Percentiles rank a stretch among this genome's conserved stretches.
These are phyloP conservation scores for Cosmia pyralina DNA, from an alignment of 2,888 invertebrate genomes.

Conservation along the genomic window DNA sequence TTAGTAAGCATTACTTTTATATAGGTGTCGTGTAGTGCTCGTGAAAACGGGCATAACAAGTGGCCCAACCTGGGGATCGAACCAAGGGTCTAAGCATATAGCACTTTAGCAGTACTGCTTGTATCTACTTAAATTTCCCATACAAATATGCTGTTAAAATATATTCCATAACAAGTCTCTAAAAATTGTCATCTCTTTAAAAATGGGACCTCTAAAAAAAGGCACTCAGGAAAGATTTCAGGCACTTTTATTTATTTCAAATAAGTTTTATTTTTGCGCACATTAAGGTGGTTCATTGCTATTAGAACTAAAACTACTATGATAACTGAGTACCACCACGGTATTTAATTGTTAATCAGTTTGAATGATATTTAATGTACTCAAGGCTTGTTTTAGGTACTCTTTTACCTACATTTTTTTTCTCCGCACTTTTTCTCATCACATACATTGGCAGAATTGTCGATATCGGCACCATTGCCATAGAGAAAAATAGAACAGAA, in stretches of 20 bases:
- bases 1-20: not conserved
- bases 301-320: not conserved
- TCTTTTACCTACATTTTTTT: not conserved
- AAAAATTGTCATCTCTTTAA: not conserved
- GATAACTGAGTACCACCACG: not conserved
- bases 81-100: not conserved
- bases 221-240: not conserved
- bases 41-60: not conserved
- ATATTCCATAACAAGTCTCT: constrained; percentile 1
- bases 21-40: not conserved
- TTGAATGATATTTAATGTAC: not conserved
- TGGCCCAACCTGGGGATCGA: not conserved
- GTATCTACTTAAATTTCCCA: not conserved
- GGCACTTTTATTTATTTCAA: not conserved
- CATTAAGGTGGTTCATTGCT: not conserved
- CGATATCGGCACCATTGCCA: no score
- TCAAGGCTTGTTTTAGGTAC: not conserved
- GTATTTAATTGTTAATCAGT: not conserved
- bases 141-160: not conserved
- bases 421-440: no score
- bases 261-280: not conserved
- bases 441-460: no score
- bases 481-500: no score
- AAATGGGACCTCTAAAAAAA: not conserved
- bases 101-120: not conserved